Percentiles rank a stretch among this genome's conserved stretches.
Evolutionary conservation across 2,888 invertebrate genomes (phyloP).

Genomic region (Odontocolon sp.): DNA sequence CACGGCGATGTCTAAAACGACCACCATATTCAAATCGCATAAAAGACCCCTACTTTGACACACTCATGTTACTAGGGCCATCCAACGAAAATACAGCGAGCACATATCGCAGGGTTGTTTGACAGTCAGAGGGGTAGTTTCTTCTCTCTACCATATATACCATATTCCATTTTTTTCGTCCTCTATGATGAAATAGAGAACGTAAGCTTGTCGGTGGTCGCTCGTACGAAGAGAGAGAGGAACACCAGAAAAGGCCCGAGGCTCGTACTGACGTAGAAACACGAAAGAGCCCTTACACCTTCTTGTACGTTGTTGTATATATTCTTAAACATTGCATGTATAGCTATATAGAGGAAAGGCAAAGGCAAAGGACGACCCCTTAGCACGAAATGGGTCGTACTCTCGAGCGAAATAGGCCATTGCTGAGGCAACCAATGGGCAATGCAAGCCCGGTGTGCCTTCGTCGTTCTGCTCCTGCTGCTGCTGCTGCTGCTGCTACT

Average conservation of each 20-base stretch:
- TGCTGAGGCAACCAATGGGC: conserved; percentile 76
- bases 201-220: conserved; percentile 34
- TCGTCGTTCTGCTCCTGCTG: conserved; percentile 37
- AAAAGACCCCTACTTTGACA: conserved; percentile 24
- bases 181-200: conserved; percentile 8
- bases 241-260: conserved; percentile 38
- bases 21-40: conserved; percentile 26
- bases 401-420: conserved; percentile 77
- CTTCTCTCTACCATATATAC: conserved; percentile 27
- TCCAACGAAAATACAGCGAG: conserved; percentile 24
- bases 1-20: not conserved
- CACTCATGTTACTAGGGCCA: conserved; percentile 23
- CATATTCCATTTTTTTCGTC: conserved; percentile 32
- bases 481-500: conserved; percentile 17
- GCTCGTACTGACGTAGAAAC: conserved; percentile 27
- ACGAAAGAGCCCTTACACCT: conserved; percentile 65
- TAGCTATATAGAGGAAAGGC: conserved; percentile 50
- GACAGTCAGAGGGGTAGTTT: conserved; percentile 20
- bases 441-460: conserved; percentile 64
- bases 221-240: conserved; percentile 27
- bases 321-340: not conserved
- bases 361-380: conserved; percentile 67
- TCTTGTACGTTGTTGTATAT: conserved; percentile 43
- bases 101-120: too few species aligned
- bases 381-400: conserved; percentile 76